These are phyloP conservation scores for Ochotona curzoniae DNA, from an alignment of 2,113 vertebrate species.

Conservation along the genomic window DNA sequence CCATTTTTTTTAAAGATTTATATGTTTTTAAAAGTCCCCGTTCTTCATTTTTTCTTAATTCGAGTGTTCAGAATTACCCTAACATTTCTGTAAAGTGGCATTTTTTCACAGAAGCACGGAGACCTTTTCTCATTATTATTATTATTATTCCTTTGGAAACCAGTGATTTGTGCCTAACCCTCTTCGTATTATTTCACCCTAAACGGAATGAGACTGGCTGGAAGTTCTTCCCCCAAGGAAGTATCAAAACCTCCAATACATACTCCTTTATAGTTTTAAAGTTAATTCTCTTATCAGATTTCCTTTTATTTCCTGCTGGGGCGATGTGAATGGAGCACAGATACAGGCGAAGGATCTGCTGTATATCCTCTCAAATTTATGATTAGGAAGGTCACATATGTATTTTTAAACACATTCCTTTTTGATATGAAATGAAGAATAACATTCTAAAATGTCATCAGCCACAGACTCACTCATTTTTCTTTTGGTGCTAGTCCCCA, in stretches of 20 bases:
- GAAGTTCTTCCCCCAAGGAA: constrained; percentile 55
- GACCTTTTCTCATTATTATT: background rate
- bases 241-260: constrained; percentile 63
- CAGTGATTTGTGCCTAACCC: constrained; percentile 55
- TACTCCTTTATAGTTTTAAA: constrained; percentile 70
- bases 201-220: constrained; percentile 35
- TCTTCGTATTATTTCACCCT: constrained; percentile 49
- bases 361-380: constrained; percentile 83
- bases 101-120: constrained; percentile 39
- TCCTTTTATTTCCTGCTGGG: constrained; percentile 82
- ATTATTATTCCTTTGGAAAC: constrained; percentile 57
- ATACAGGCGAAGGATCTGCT: constrained; percentile 71
- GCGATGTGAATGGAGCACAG: constrained; percentile 70
- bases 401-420: constrained; percentile 87
- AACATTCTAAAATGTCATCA: constrained; percentile 84
- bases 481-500: constrained; percentile 29
- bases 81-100: constrained; percentile 41
- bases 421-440: constrained; percentile 83
- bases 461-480: constrained; percentile 76
- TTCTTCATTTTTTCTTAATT: background rate
- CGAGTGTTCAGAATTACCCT: constrained; percentile 24
- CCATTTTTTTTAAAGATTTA: constrained; percentile 26
- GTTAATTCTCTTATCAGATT: constrained; percentile 79
- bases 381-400: constrained; percentile 87
- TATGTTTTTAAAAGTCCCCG: background rate